A percentile compares a stretch with the other conserved stretches of the same genome.
Evolutionary conservation across 2,113 vertebrate genomes (phyloP).

Genomic region (Ivindomyrus marchei): DNA sequence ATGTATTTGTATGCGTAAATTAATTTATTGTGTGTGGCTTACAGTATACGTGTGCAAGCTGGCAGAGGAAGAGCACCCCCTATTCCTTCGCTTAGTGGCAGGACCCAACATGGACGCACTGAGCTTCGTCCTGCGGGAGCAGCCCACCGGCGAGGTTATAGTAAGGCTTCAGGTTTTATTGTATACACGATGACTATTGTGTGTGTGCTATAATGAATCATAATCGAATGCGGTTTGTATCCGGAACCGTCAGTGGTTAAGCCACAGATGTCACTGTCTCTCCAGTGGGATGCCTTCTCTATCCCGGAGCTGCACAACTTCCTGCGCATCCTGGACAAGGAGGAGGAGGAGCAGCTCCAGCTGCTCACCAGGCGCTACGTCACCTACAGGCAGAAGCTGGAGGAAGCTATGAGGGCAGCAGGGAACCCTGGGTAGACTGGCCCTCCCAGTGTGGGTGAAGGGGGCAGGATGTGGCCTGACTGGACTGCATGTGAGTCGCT

Average conservation of each 20-base stretch:
- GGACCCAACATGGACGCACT: slow-evolving; percentile 79
- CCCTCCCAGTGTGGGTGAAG: slow-evolving; percentile 21
- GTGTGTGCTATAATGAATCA: not conserved
- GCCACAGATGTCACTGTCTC: not conserved
- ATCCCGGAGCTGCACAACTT: slow-evolving; percentile 93
- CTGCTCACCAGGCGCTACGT: slow-evolving; percentile 69
- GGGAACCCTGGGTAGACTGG: slow-evolving; percentile 60
- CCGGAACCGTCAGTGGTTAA: not conserved
- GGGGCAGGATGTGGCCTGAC: slow-evolving; percentile 12
- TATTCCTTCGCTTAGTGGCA: slow-evolving; percentile 84
- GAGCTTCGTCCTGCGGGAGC: slow-evolving; percentile 87
- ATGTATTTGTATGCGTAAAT: not conserved
- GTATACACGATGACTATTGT: not conserved
- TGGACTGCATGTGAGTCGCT: slow-evolving; percentile 14
- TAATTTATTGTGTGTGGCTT: not conserved
- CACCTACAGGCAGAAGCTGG: slow-evolving; percentile 75
- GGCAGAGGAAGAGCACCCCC: slow-evolving; percentile 78
- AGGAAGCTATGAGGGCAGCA: slow-evolving; percentile 67
- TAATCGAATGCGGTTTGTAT: not conserved
- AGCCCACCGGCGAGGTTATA: slow-evolving; percentile 88
- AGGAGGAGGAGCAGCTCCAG: slow-evolving; percentile 80
- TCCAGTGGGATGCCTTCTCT: slow-evolving; percentile 92
- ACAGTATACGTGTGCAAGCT: slow-evolving; percentile 89
- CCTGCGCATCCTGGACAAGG: slow-evolving; percentile 86
- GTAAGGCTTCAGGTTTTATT: slow-evolving; percentile 48